Evolutionary conservation across 1,140 invertebrate genomes (phyloP), one percentile per base, ranked within the genome.

Genomic region (Protaetia brevitarsis): DNA sequence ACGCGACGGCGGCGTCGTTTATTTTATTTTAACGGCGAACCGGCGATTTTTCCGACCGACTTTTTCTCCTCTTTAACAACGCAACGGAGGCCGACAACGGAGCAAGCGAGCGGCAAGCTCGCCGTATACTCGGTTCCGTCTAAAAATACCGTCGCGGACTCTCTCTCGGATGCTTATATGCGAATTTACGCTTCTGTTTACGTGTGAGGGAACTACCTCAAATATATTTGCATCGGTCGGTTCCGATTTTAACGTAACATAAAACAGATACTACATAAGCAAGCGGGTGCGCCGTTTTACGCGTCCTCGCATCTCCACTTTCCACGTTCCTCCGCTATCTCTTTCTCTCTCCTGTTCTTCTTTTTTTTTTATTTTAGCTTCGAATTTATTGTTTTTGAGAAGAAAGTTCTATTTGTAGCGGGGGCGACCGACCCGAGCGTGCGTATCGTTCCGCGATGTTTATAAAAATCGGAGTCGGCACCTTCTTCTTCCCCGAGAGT

Each of bases 371-470:
- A 45, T 45, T 45, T 45, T 45, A 45, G 41, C 41, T 45, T 45
- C 41, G 41, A 45, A 45, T 45, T 45, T 45, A 45, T 45, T 45
- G 41, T 45, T 45, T 45, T 45, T 45, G 41, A 45, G 41, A n/a
- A n/a, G n/a, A 45, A 45, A 45, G 41, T 45, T 45, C 41, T 45
- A 45, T 45, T 45, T 45, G 41, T 19, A 45, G 41, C 16, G 41
- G 16, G 41, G 10, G 41, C 16, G 41, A 45, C 13, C 23, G 2
- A 21, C 41, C 16, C 41, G 41, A 7, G 41, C 16, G 16, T 8
- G 41, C 13, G 11, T 45, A 45, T 45, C 23, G 41, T 45, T 45
- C 23, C 41, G 11, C 41, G 41, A 7, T 45, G 41, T 45, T 45
- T 45, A 45, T 45, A 45, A 45, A 45, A 45, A 45, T 45, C 41